phyloP scores from a whole-genome alignment of 37 sponge, comb jelly and placozoan genomes.

The Eunapius fragilis region DNA sequence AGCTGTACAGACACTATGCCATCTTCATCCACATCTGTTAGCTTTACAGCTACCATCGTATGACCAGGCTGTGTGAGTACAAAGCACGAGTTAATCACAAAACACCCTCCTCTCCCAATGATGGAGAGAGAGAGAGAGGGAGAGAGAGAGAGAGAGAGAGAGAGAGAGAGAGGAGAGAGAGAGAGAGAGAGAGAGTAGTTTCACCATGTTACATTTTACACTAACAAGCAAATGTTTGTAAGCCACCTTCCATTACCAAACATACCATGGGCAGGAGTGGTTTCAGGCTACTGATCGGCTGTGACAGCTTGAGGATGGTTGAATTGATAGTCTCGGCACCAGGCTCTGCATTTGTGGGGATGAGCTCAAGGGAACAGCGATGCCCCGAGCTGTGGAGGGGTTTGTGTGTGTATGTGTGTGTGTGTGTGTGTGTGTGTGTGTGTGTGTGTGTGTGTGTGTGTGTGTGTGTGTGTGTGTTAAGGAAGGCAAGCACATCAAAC shows the following conservation, averaged over 20 bases:
- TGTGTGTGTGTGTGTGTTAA: too few species aligned
- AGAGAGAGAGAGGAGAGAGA: too few species aligned
- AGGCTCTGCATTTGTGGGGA: conserved; percentile 20
- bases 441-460: too few species aligned
- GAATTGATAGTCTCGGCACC: conserved; percentile 49
- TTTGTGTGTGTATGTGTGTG: too few species aligned
- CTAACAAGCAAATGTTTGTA: neutral
- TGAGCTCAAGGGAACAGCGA: conserved; percentile 50
- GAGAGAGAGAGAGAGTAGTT: too few species aligned
- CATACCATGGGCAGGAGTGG: conserved; percentile 58
- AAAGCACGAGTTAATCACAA: too few species aligned
- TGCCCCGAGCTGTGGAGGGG: conserved; percentile 39
- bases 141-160: too few species aligned
- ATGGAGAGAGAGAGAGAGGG: too few species aligned
- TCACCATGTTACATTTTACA: too few species aligned
- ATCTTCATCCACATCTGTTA: conserved; percentile 50
- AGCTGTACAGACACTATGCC: conserved; percentile 66
- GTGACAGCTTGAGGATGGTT: conserved; percentile 20
- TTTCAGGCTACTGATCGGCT: conserved; percentile 32
- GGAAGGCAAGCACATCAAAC: too few species aligned
- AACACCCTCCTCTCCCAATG: neutral
- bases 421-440: too few species aligned
- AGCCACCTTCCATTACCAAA: neutral
- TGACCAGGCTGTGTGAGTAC: neutral
- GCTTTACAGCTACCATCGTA: conserved; percentile 37